Evolutionary conservation across 2,113 vertebrate species (phyloP), one percentile per base, ranked within the genome.

Genomic region (Salvelinus fontinalis): DNA sequence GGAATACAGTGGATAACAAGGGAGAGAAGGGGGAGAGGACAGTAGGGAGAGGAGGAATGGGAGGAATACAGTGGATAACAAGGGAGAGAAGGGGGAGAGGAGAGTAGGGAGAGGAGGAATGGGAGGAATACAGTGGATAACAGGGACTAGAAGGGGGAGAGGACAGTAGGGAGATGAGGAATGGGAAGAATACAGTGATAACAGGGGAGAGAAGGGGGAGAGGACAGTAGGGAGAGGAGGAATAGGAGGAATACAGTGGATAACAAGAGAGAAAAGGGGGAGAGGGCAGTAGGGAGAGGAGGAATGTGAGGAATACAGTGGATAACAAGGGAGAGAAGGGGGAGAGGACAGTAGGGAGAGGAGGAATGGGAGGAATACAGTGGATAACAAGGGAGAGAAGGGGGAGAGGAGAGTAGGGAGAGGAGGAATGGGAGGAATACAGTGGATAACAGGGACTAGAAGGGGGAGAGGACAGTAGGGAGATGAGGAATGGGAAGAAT

Each of bases 361-460:
- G 70, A 77, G 74, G 89, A 91, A 71, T 18, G 67, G 81, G 27
- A 44, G 29, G 29, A 31, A 31, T 31, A 31, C 29, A 31, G 29
- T 31, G 29, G 29, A 4, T 31, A 31, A 31, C 79, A 80, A 83
- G 83, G 67, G 66, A 77, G n/a, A 73, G 67, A 31, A 1, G 1
- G 0, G 14, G 51, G 51, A 66, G 29, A 44, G 27, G 73, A 70
- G 2, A 27, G 27, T 27, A 27, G 27, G 27, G 51, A 66, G 29
- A 44, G 27, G 73, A 24, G n/a, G 67, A 87, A 31, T 31, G 29
- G 4, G 29, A 31, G 4, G 29, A 31, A 31, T 31, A 31, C 29
- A 31, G 29, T 31, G 29, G 0, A 5, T 31, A 76, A 31, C 29
- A 31, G 83, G 29, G 60, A 78, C 67, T 78, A 75, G 84, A 67